Conservation (phyloP, 2,113 vertebrate genomes). For the Hoplias malabaricus region DNA sequence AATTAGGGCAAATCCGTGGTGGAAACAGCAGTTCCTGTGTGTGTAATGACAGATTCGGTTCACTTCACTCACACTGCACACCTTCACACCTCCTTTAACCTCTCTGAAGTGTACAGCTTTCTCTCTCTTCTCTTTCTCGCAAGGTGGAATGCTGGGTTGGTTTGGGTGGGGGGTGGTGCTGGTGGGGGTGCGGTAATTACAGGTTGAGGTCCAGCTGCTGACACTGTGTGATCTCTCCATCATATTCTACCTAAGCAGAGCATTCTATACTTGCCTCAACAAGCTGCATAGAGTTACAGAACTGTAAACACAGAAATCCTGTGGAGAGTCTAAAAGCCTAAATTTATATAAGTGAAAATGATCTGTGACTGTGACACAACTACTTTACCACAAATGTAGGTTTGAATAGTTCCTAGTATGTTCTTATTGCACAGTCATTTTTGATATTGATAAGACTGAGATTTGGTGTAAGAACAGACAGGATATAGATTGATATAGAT, state of each 20-base stretch:
- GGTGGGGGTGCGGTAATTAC: conserved; percentile 39
- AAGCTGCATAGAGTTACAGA: conserved; percentile 15
- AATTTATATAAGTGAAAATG: neutral
- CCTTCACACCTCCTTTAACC: neutral
- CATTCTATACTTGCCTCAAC: conserved; percentile 39
- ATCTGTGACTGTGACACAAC: neutral
- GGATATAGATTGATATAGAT: too few relatives aligned
- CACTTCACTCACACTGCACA: neutral
- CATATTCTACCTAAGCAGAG: neutral
- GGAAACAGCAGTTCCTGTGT: neutral
- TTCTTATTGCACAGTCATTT: neutral
- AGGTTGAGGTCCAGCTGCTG: conserved; percentile 38
- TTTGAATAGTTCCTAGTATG: neutral
- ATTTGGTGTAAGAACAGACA: too few relatives aligned
- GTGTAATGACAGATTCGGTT: neutral
- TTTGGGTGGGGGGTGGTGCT: neutral
- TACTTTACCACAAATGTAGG: neutral
- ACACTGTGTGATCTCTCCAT: conserved; percentile 24
- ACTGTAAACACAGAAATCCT: conserved; percentile 6
- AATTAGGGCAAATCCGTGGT: too few relatives aligned
- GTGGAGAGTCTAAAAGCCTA: neutral
- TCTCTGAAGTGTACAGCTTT: neutral
- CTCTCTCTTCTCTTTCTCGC: neutral
- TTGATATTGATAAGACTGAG: neutral
- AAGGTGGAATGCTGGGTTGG: conserved; percentile 29